Percentiles rank a stretch among this genome's conserved stretches.
Conservation (phyloP, 2,797 vertebrate species). For the Cyprinodon diabolis region DNA sequence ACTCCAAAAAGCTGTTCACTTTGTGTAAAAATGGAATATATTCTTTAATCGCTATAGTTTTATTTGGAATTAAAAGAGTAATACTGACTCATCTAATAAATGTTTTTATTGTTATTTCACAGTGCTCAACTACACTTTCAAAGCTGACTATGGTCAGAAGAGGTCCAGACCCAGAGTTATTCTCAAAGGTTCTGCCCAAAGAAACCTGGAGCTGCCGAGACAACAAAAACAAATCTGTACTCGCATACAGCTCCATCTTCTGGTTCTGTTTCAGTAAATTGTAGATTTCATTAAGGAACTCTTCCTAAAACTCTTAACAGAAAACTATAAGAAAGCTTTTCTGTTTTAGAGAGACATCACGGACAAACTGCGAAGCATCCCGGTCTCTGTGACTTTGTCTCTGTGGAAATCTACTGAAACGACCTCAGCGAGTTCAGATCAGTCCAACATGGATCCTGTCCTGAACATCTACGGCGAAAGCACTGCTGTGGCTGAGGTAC, state of each 20-base stretch:
- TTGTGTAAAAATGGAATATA: background rate
- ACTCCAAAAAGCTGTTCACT: background rate
- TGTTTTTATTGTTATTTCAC: conserved; percentile 8
- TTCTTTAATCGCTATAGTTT: background rate
- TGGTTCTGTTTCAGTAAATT: conserved; percentile 71
- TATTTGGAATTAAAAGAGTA: background rate
- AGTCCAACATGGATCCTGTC: conserved; percentile 82
- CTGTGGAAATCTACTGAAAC: conserved; percentile 71
- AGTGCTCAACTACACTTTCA: conserved; percentile 84
- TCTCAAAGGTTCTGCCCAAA: conserved; percentile 67
- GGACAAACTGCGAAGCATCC: conserved; percentile 86
- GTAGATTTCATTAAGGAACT: background rate
- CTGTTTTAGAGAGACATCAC: conserved; percentile 82
- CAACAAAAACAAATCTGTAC: conserved; percentile 80
- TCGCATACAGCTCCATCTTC: conserved; percentile 74
- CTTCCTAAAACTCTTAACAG: background rate
- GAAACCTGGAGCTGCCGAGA: conserved; percentile 71
- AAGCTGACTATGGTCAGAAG: conserved; percentile 81
- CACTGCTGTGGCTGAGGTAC: conserved; percentile 79
- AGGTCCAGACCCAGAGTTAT: conserved; percentile 80
- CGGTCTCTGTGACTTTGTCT: conserved; percentile 81
- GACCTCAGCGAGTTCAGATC: conserved; percentile 59
- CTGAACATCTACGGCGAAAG: conserved; percentile 82
- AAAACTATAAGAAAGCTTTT: background rate
- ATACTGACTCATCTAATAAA: background rate